Percentiles rank a stretch among this genome's conserved stretches.
Evolutionary conservation across 2,797 vertebrate species (phyloP).

Genomic region (Avahi laniger): DNA sequence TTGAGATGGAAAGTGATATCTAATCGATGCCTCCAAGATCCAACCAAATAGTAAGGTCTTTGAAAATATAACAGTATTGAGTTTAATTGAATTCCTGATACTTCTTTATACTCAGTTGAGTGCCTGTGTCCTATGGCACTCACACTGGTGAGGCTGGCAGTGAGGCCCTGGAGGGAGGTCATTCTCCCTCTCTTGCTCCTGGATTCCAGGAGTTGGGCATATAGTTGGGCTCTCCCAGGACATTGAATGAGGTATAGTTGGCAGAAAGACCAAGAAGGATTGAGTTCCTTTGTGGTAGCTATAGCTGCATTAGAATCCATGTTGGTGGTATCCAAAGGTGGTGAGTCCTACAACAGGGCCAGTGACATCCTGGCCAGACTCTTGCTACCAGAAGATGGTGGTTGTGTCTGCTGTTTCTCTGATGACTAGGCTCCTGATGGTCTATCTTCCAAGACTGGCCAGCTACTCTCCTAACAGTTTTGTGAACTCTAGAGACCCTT

Average conservation of each 20-base stretch:
- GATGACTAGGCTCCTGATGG: background rate
- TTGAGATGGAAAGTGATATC: constrained; percentile 26
- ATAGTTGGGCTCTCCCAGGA: background rate
- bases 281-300: background rate
- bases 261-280: background rate
- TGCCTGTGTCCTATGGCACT: background rate
- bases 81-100: background rate
- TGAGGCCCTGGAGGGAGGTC: no score
- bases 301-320: background rate
- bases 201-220: no score
- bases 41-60: background rate
- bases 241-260: accelerated
- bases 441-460: background rate
- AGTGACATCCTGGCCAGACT: background rate
- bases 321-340: background rate
- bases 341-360: no score
- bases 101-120: background rate
- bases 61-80: background rate
- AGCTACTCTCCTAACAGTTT: background rate
- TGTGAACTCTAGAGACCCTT: background rate
- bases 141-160: background rate
- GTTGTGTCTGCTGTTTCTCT: background rate
- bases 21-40: constrained; percentile 65
- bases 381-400: accelerated
- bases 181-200: background rate